phyloP scores from a whole-genome alignment of 2,888 invertebrate species.

The Busseola fusca region DNA sequence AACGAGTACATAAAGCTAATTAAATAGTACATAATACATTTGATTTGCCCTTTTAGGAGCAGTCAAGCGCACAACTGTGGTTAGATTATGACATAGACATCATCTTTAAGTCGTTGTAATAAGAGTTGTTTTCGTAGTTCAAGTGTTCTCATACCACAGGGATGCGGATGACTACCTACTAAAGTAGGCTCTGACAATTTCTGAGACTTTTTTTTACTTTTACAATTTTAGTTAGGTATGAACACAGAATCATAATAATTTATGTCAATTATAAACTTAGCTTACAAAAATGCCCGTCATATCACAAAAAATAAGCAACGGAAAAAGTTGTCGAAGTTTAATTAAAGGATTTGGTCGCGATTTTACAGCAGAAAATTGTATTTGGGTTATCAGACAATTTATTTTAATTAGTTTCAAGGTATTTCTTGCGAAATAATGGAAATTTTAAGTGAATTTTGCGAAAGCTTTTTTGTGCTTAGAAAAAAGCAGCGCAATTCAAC shows the following conservation, averaged over 20 bases:
- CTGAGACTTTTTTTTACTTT: background rate
- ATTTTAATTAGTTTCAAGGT: background rate
- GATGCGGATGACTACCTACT: background rate
- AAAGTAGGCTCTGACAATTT: background rate
- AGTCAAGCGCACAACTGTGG: background rate
- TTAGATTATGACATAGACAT: conserved; percentile 1
- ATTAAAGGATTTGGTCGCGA: background rate
- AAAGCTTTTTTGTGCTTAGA: no score
- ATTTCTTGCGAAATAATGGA: background rate
- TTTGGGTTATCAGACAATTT: background rate
- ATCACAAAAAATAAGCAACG: conserved; percentile 10
- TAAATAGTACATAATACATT: no score
- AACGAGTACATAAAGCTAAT: conserved; percentile 16
- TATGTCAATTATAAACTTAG: conserved; percentile 1
- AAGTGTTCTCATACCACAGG: background rate
- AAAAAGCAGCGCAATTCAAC: no score
- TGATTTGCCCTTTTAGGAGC: background rate
- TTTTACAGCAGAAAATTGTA: background rate
- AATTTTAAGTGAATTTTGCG: background rate
- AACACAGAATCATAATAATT: background rate
- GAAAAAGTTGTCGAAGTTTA: conserved; percentile 6
- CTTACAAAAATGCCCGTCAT: conserved; percentile 23
- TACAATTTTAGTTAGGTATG: background rate
- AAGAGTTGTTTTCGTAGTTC: background rate
- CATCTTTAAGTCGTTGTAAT: background rate